These are phyloP conservation scores for Lepisosteus osseus DNA, from an alignment of 2,113 vertebrate species.

Conservation along the genomic window DNA sequence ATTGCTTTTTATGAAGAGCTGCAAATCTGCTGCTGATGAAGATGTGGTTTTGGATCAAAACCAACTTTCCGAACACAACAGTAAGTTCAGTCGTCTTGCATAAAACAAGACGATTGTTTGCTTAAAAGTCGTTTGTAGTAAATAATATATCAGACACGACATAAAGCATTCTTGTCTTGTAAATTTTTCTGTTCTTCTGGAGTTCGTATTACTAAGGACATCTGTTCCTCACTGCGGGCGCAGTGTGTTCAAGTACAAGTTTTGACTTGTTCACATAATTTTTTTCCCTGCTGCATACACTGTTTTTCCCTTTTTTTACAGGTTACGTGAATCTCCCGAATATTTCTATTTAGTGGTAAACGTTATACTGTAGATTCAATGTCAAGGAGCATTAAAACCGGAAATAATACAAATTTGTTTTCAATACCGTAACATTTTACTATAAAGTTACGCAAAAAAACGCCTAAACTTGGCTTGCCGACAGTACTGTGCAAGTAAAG, in stretches of 20 bases:
- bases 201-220: neutral
- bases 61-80: constrained; percentile 53
- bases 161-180: no score
- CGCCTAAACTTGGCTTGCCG: no score
- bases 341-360: no score
- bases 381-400: no score
- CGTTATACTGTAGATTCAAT: no score
- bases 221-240: neutral
- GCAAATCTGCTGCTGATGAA: constrained; percentile 39
- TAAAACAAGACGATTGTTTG: constrained; percentile 2
- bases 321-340: no score
- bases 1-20: constrained; percentile 37
- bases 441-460: no score
- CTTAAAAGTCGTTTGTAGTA: neutral
- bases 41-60: constrained; percentile 48
- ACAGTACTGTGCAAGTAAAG: no score
- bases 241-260: neutral
- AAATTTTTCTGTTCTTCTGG: neutral
- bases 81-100: constrained; percentile 54
- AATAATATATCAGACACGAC: no score
- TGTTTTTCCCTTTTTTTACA: neutral
- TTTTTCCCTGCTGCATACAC: neutral
- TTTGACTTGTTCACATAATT: constrained; percentile 13
- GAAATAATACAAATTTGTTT: no score
- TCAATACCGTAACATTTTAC: no score